Evolutionary conservation across 2,888 invertebrate species (phyloP), one percentile per base, ranked within the genome.

Genomic region (Drosophila mayaguana): DNA sequence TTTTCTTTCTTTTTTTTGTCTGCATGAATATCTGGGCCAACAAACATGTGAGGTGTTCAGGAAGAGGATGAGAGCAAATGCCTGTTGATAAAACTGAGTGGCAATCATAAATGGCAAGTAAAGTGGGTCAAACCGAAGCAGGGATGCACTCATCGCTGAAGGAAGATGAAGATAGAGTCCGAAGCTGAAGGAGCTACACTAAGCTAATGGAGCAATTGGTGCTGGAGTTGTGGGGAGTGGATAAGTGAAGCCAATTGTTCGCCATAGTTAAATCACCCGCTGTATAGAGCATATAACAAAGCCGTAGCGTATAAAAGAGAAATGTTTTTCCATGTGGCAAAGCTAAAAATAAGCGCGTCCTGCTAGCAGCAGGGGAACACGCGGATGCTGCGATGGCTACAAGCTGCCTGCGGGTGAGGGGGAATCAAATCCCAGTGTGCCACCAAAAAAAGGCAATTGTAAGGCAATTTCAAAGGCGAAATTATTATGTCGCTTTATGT

Each of bases 401-500:
- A 3, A 11, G 42, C 42, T 20, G 42, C 20, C 20, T 5, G 36
- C 20, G n/a, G 22, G 43, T 11, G 46, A 46, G 43, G 50, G 64
- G 62, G 54, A 59, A 71, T 59, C 61, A 71, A 76, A 78, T 80
- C 60, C 78, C 78, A 59, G 42, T 43, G 46, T 53, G 50, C 36
- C 46, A 20, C 56, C 43, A 55, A 32, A 64, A 69, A 64, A 69
- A 76, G 87, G 78, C 85, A 87, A 89, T 87, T 88, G 80, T 82
- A 82, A 80, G 89, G 83, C 85, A 89, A 88, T 88, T 88, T 88
- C 81, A 80, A 83, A 89, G 78, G 72, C 78, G 75, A 88, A 89
- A 88, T 89, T 85, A 89, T 88, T 88, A 89, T 85, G 83, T 89
- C 80, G 88, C 80, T 85, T 89, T 81, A 81, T 81, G 82, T 83